phyloP scores from a whole-genome alignment of 2,113 vertebrate genomes.

The pig (Sus scrofa) region DNA sequence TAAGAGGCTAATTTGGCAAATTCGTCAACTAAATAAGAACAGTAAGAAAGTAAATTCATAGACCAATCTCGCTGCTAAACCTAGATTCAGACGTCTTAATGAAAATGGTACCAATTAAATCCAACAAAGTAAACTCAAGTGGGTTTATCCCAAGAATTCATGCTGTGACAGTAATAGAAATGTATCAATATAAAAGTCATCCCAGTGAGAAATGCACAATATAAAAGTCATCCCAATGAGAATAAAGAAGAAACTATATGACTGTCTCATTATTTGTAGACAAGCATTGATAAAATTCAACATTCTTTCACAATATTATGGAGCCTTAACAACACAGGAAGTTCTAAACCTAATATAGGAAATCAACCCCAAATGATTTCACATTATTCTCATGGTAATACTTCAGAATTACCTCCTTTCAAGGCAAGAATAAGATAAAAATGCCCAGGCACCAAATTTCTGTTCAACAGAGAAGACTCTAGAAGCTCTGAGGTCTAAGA shows the following conservation, averaged over 20 bases:
- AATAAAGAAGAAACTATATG: neutral
- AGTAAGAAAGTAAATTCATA: neutral
- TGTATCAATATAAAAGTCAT: neutral
- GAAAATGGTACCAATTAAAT: neutral
- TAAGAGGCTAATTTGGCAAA: neutral
- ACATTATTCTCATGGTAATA: neutral
- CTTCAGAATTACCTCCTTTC: conserved; percentile 5
- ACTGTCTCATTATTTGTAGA: neutral
- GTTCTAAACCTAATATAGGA: neutral
- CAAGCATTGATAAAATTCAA: neutral
- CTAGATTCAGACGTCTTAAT: neutral
- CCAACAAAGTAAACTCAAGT: neutral
- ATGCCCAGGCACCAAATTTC: neutral
- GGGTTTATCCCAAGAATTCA: neutral
- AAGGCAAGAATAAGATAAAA: neutral
- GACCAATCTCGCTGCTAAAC: neutral
- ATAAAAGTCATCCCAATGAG: neutral
- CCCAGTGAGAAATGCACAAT: neutral
- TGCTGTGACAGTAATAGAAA: neutral
- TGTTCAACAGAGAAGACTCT: neutral
- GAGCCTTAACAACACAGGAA: neutral
- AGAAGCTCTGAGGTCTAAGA: neutral
- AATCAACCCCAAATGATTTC: neutral
- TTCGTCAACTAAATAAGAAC: neutral
- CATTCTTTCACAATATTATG: neutral